Percentiles rank a stretch among this genome's conserved stretches.
Conservation (phyloP, 2,797 vertebrate species). For the Phrynocephalus guinanensis region DNA sequence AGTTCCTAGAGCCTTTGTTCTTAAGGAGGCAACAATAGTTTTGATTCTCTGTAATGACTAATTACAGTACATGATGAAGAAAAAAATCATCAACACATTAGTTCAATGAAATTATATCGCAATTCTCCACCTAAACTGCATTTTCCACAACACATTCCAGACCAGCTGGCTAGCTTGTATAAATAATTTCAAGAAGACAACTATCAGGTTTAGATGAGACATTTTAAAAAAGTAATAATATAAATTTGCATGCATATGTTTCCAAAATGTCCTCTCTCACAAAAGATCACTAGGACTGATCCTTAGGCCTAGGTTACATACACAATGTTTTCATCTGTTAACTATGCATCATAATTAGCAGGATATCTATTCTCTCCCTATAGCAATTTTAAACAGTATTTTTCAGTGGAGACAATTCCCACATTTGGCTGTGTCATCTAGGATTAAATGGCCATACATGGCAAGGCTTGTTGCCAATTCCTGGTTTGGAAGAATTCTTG, state of each 20-base stretch:
- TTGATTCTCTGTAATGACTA: conserved; percentile 71
- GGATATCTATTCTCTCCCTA: background rate
- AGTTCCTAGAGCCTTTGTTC: conserved; percentile 69
- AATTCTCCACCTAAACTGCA: conserved; percentile 72
- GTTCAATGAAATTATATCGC: conserved; percentile 72
- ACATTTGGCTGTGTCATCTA: background rate
- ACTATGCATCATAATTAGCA: background rate
- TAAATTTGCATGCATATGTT: background rate
- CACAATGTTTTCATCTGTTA: background rate
- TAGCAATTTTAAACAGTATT: background rate
- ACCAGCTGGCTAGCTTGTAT: conserved; percentile 54
- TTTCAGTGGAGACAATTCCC: background rate
- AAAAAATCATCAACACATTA: conserved; percentile 67
- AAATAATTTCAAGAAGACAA: conserved; percentile 68
- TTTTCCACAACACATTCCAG: conserved; percentile 67
- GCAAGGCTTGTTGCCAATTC: background rate
- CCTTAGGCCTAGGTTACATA: background rate
- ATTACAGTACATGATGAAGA: conserved; percentile 67
- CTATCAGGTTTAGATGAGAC: conserved; percentile 59
- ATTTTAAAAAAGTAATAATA: conserved; percentile 7
- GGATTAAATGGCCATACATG: background rate
- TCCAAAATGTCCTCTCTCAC: background rate
- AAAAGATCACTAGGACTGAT: background rate
- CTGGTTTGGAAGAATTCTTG: no score
- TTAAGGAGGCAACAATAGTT: conserved; percentile 69